These are phyloP conservation scores for Spodoptera frugiperda DNA, from an alignment of 1,140 invertebrate genomes.

Conservation along the genomic window DNA sequence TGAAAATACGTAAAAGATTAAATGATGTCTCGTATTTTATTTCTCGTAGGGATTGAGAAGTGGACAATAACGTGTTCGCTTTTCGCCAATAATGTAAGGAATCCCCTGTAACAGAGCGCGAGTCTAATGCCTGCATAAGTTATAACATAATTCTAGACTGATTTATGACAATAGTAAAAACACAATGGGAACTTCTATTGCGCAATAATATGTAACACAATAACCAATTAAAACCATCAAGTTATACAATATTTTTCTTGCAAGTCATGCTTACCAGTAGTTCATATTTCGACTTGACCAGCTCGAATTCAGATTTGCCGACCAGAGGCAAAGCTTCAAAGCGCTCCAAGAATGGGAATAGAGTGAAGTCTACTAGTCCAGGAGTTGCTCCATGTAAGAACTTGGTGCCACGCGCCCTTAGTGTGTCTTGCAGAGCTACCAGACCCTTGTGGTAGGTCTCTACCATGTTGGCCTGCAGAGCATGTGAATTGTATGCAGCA, in stretches of 20 bases:
- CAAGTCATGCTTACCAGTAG: constrained; percentile 65
- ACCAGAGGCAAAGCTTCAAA: constrained; percentile 87
- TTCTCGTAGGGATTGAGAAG: too few species aligned
- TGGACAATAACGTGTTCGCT: constrained; percentile 59
- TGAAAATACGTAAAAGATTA: background rate
- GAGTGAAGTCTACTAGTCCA: constrained; percentile 93
- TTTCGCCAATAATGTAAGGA: background rate
- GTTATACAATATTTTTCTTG: too few species aligned
- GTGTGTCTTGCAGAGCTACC: constrained; percentile 89
- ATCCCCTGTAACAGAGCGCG: too few species aligned
- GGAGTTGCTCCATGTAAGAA: constrained; percentile 90
- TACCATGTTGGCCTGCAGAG: constrained; percentile 59
- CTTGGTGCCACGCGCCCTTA: constrained; percentile 87
- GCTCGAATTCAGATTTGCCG: constrained; percentile 86
- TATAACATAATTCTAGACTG: too few species aligned
- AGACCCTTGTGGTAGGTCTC: constrained; percentile 85
- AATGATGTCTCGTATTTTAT: too few species aligned
- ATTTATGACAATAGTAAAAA: too few species aligned
- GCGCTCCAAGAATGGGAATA: constrained; percentile 96
- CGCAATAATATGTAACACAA: too few species aligned
- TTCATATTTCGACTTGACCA: constrained; percentile 78
- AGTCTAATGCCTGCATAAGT: background rate
- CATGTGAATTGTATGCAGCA: constrained; percentile 74
- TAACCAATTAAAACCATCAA: too few species aligned
- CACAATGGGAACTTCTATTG: too few species aligned